Evolutionary conservation across 2,888 invertebrate species (phyloP).

Genomic region (Yponomeuta evonymella): DNA sequence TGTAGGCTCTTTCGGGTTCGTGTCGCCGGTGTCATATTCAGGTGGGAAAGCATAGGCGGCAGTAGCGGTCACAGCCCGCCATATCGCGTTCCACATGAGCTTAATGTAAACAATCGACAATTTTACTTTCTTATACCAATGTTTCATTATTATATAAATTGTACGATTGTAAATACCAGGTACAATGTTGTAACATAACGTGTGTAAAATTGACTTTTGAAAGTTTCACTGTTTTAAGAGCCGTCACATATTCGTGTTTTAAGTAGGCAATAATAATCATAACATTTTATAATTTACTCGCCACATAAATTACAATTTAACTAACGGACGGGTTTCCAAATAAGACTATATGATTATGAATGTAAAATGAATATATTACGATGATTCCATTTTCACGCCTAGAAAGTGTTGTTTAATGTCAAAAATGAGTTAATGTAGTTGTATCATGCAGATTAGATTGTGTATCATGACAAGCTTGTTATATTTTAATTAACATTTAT

Average conservation of each 20-base stretch:
- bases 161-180: not conserved
- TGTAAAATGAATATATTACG: constrained; percentile 34
- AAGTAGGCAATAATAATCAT: constrained; percentile 29
- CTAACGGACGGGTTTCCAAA: constrained; percentile 40
- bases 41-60: constrained; percentile 33
- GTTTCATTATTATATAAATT: constrained; percentile 20
- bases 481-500: constrained; percentile 33
- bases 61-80: constrained; percentile 60
- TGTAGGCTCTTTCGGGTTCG: constrained; percentile 49
- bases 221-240: not conserved
- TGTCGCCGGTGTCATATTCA: constrained; percentile 65
- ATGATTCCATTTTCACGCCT: constrained; percentile 35
- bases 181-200: not conserved
- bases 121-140: constrained; percentile 42
- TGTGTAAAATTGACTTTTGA: not conserved
- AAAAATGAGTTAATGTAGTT: constrained; percentile 31
- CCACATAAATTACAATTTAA: constrained; percentile 43
- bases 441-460: constrained; percentile 38
- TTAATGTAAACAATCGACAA: constrained; percentile 58
- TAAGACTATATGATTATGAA: constrained; percentile 39
- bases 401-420: constrained; percentile 33
- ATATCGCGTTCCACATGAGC: constrained; percentile 64
- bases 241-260: not conserved
- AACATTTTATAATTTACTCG: constrained; percentile 32
- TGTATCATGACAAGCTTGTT: constrained; percentile 32